These are phyloP conservation scores for Mesaphorura yosii DNA, from an alignment of 1,140 invertebrate species.

Conservation along the genomic window DNA sequence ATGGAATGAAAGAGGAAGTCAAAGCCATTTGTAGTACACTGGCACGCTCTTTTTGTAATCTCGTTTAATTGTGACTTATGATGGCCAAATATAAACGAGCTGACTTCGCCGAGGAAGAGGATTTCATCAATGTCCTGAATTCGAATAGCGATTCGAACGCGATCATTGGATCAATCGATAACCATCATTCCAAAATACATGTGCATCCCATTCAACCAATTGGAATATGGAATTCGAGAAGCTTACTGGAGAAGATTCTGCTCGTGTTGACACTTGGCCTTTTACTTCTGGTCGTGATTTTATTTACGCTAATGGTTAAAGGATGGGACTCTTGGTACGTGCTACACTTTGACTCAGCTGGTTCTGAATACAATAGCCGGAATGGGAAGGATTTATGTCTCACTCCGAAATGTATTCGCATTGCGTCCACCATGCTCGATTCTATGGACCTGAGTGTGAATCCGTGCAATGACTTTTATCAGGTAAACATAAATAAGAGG, in stretches of 20 bases:
- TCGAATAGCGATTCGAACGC: no score
- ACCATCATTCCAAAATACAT: conserved; percentile 26
- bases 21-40: no score
- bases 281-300: conserved; percentile 14
- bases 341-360: conserved; percentile 4
- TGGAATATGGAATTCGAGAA: conserved; percentile 25
- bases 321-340: conserved; percentile 22
- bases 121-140: conserved; percentile 21
- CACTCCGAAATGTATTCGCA: conserved; percentile 28
- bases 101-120: conserved; percentile 31
- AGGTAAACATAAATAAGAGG: conserved; percentile 35
- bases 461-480: conserved; percentile 91
- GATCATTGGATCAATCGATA: no score
- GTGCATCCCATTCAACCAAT: conserved; percentile 26
- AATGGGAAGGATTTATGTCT: conserved; percentile 18
- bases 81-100: conserved; percentile 32
- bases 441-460: conserved; percentile 65
- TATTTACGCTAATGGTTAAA: conserved; percentile 10
- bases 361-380: not conserved
- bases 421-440: conserved; percentile 67
- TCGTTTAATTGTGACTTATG: not conserved
- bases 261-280: conserved; percentile 17
- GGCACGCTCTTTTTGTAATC: no score
- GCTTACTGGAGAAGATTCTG: conserved; percentile 27
- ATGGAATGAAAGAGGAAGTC: no score